A percentile compares a stretch with the other conserved stretches of the same genome.
Evolutionary conservation across 2,113 vertebrate genomes (phyloP).

Genomic region (Alces alces): DNA sequence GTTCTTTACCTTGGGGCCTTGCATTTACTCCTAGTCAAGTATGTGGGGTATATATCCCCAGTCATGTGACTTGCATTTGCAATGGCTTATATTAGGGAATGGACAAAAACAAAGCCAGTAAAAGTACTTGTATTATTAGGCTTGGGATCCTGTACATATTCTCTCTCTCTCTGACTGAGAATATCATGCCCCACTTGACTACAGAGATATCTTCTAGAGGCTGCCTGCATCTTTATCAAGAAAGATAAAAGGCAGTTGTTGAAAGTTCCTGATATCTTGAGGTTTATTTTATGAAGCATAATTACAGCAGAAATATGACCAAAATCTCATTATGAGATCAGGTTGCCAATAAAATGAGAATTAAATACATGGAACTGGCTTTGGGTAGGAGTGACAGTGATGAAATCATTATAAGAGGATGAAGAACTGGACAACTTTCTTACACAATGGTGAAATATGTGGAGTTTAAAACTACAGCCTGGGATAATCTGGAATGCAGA

Average conservation of each 20-base stretch:
- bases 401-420: background rate
- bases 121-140: background rate
- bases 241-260: background rate
- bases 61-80: background rate
- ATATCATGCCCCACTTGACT: background rate
- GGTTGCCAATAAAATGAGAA: background rate
- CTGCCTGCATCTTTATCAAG: background rate
- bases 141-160: background rate
- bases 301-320: background rate
- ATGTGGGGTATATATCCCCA: background rate
- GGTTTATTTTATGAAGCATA: background rate
- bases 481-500: background rate
- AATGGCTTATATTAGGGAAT: fast-evolving
- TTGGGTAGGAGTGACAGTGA: background rate
- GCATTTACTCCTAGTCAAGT: background rate
- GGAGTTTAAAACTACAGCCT: background rate
- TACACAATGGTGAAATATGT: background rate
- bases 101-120: background rate
- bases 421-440: background rate
- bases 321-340: background rate
- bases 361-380: background rate
- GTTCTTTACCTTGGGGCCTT: background rate
- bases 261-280: background rate
- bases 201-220: background rate
- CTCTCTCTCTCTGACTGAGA: background rate